phyloP scores from a whole-genome alignment of 2,797 vertebrate species.

The Distichodus sexfasciatus region DNA sequence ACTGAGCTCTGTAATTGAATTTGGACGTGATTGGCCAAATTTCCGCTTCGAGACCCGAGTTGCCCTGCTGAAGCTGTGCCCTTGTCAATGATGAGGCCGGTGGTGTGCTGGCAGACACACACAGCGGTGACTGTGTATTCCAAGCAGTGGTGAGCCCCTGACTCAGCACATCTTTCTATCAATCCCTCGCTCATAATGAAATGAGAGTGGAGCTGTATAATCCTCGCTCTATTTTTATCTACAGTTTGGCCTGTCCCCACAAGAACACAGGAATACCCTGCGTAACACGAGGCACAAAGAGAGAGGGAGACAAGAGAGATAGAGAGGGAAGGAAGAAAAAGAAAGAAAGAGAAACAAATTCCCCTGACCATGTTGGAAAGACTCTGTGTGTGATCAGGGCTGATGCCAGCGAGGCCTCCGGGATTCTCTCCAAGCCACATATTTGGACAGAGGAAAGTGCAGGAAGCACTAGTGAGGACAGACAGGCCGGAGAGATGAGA shows the following conservation, averaged over 20 bases:
- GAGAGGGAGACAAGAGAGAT: not conserved
- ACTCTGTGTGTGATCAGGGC: not conserved
- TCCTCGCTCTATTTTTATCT: constrained; percentile 41
- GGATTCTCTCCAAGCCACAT: constrained; percentile 81
- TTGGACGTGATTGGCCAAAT: constrained; percentile 68
- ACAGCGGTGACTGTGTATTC: constrained; percentile 16
- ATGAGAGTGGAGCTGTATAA: constrained; percentile 22
- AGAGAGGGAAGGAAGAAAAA: not conserved
- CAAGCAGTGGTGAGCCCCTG: constrained; percentile 34
- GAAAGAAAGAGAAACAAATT: not conserved
- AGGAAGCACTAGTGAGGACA: constrained; percentile 63
- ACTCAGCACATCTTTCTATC: constrained; percentile 52
- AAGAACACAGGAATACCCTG: constrained; percentile 33
- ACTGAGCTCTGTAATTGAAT: constrained; percentile 72
- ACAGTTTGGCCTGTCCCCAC: constrained; percentile 21
- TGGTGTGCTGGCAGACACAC: constrained; percentile 1
- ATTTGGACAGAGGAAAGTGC: constrained; percentile 78
- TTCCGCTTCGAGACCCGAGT: constrained; percentile 67
- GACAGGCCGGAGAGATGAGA: not conserved
- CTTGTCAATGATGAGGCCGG: constrained; percentile 16
- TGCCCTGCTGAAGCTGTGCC: constrained; percentile 63
- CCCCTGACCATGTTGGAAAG: not conserved
- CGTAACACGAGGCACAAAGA: constrained; percentile 19
- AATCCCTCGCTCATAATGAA: constrained; percentile 39
- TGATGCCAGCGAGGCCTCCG: constrained; percentile 58